phyloP scores from a whole-genome alignment of 2,888 invertebrate species.

The Eilema griseolum region DNA sequence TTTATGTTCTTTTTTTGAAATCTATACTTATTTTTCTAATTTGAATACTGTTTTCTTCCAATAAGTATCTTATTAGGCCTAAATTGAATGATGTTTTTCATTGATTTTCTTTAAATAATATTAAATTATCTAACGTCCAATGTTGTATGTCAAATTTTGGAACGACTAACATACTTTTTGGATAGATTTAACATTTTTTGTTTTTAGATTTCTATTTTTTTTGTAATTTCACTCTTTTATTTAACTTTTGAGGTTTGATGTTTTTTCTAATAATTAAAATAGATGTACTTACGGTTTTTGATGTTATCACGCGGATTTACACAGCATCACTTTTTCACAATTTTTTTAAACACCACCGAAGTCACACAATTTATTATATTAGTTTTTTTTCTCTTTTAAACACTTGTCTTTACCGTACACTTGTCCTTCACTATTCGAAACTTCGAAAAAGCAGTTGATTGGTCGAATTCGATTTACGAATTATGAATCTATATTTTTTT shows the following conservation, averaged over 20 bases:
- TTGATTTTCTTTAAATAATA: background rate
- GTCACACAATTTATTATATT: constrained; percentile 63
- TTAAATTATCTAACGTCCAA: background rate
- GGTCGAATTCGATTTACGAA: constrained; percentile 43
- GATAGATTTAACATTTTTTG: background rate
- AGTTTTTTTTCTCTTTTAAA: constrained; percentile 35
- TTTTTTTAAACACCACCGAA: constrained; percentile 61
- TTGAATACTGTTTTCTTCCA: constrained; percentile 32
- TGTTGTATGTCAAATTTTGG: background rate
- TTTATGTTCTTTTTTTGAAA: background rate
- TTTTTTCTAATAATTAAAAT: constrained; percentile 2
- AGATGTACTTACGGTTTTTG: constrained; percentile 73
- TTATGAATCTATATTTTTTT: constrained; percentile 35
- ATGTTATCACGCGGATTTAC: constrained; percentile 63
- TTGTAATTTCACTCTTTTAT: background rate
- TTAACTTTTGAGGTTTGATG: background rate
- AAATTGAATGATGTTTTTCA: constrained; percentile 33
- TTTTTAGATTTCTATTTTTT: background rate
- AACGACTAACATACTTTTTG: background rate
- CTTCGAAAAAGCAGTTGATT: constrained; percentile 32
- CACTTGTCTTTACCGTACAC: constrained; percentile 59
- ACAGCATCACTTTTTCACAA: constrained; percentile 82
- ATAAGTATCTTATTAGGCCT: constrained; percentile 65
- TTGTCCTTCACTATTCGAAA: constrained; percentile 47
- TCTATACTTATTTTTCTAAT: background rate